Base-by-base conservation (phyloP, 2,888 invertebrate genomes). In the Dryocosmus kuriphilus region DNA sequence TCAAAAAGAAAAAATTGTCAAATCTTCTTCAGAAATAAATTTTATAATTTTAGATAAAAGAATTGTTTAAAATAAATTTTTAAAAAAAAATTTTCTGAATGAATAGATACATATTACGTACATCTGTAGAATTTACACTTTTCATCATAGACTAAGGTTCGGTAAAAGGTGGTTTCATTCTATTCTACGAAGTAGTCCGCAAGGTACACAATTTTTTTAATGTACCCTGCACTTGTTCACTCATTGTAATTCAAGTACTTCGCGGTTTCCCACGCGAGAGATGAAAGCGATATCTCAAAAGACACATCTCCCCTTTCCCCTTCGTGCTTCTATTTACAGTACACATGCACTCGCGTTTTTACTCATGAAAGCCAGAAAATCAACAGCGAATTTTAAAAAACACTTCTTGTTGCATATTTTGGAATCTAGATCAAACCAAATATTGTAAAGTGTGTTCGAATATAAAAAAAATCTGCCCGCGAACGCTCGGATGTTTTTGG, bases 191-290 rank as follows among this genome's bases (percentile, higher is more conserved):
- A 30, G 16, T 46, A 46, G 27, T 30, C 16, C 41, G 4, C 65
- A 32, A 51, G 71, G 30, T 51, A 46, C 46, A 51, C 30, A 57
- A 30, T 27, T 19, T 51, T n/a, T 51, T 11, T n/a, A n/a, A 71
- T 51, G 30, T 71, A 71, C 71, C 71, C 30, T 67, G 67, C 71
- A 71, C 71, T 71, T 71, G 46, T 71, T 71, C 46, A n/a, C 27
- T 71, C 82, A 78, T 75, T 79, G 79, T 81, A 80, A 81, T 80
- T 79, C 79, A 81, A 83, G 84, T 79, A 79, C 82, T 82, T 77
- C 77, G 77, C 74, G 80, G 80, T 82, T 82, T 82, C 79, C 79
- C 83, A 80, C 79, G 79, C 77, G n/a, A 77, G 65, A 76, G 41
- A 79, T 75, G 78, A 80, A 82, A 83, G 82, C 77, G 80, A 77